Conservation (phyloP, 2,797 vertebrate genomes). For the Odontamblyopus rebecca region DNA sequence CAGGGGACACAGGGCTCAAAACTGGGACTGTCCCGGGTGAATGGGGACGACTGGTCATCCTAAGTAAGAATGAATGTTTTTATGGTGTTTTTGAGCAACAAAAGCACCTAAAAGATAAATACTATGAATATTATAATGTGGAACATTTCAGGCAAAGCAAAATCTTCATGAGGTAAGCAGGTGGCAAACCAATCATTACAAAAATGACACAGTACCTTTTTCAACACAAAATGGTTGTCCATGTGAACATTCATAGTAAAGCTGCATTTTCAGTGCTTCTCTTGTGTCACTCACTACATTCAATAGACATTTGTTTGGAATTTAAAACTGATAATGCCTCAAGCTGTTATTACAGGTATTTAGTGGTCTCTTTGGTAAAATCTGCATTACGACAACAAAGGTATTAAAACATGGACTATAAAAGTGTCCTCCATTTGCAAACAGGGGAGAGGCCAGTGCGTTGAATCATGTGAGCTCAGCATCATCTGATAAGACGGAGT, state of each 20-base stretch:
- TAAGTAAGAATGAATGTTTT: too few species aligned
- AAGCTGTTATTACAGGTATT: background rate
- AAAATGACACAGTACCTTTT: background rate
- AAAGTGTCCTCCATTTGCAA: background rate
- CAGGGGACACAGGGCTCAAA: too few species aligned
- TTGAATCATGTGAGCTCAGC: slow-evolving; percentile 29
- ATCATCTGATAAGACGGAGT: slow-evolving; percentile 29
- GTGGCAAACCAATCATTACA: too few species aligned
- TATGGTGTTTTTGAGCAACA: too few species aligned
- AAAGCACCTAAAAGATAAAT: too few species aligned
- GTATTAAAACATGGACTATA: slow-evolving; percentile 1
- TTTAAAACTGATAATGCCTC: background rate
- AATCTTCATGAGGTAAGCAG: too few species aligned
- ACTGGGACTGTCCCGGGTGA: too few species aligned
- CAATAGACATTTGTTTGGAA: background rate
- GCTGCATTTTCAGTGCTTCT: slow-evolving; percentile 2
- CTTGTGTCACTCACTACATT: slow-evolving; percentile 1
- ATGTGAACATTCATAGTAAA: slow-evolving; percentile 4
- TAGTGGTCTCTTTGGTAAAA: slow-evolving; percentile 8
- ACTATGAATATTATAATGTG: too few species aligned
- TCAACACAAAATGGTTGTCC: slow-evolving; percentile 2
- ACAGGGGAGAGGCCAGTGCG: background rate
- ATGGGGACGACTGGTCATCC: too few species aligned
- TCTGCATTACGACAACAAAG: background rate
- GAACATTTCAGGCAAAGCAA: too few species aligned